Conservation (phyloP, 2,113 vertebrate genomes). For the Maccullochella peelii region DNA sequence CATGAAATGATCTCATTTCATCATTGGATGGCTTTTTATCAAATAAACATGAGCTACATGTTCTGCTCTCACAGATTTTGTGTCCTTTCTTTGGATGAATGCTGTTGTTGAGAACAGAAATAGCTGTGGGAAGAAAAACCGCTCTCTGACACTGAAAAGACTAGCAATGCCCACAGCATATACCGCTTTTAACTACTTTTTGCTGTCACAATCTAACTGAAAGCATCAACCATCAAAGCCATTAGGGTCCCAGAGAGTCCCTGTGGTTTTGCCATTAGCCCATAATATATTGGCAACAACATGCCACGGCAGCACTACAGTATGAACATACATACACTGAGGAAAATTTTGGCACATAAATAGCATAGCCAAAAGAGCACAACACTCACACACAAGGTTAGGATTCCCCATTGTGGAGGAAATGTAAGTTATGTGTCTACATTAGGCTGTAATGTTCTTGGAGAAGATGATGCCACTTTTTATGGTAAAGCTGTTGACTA, state of each 20-base stretch:
- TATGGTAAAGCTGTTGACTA: constrained; percentile 71
- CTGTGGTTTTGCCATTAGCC: constrained; percentile 73
- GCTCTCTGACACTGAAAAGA: constrained; percentile 55
- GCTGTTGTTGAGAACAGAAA: constrained; percentile 61
- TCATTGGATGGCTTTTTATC: constrained; percentile 59
- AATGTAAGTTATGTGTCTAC: constrained; percentile 77
- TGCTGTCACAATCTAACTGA: constrained; percentile 72
- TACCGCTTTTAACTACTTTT: constrained; percentile 68
- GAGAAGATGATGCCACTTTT: constrained; percentile 72
- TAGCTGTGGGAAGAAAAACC: constrained; percentile 51
- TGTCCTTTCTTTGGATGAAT: constrained; percentile 56
- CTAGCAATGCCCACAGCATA: constrained; percentile 55
- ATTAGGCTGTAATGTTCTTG: constrained; percentile 75
- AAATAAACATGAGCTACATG: constrained; percentile 66
- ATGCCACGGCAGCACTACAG: constrained; percentile 44
- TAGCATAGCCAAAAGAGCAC: constrained; percentile 55
- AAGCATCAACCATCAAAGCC: constrained; percentile 74
- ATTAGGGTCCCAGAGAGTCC: constrained; percentile 70
- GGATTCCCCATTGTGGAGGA: constrained; percentile 62
- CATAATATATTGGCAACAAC: constrained; percentile 66
- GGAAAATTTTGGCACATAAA: constrained; percentile 64
- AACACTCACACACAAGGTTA: constrained; percentile 52
- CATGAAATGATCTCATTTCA: constrained; percentile 60
- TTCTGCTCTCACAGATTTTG: constrained; percentile 39
- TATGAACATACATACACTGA: constrained; percentile 56